Base-by-base conservation (phyloP, 2,888 invertebrate genomes). In the Euphydryas editha region DNA sequence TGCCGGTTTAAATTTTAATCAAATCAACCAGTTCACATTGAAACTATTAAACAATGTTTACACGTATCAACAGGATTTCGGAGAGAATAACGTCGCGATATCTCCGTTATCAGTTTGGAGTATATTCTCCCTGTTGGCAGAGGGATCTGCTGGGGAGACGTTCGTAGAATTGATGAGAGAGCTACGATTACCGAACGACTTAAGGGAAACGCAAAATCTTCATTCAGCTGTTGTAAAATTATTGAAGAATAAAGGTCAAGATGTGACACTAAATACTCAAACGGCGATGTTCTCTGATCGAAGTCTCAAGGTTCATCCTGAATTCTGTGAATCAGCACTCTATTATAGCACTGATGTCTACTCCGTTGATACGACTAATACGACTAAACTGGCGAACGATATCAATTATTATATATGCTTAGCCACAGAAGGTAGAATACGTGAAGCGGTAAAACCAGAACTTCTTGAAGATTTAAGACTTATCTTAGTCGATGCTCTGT, bases 341-440 rank as follows among this genome's bases (percentile, higher is more conserved):
- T 70, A 78, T 18, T 95, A 95, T 73, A 87, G 85, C 15, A 94
- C 94, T 10, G 86, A 93, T 68, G 85, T 95, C 5, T 87, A 88
- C 57, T 88, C 94, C 0, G 90, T 95, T 0, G 92, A 96, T 78
- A 94, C 95, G 66, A 84, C 81, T 7, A 92, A 94, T 17, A 85
- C 90, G 2, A 84, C 86, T 0, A 86, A 87, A 62, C 70, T 92
- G 3, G 94, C 95, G 0, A 76, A 85, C 15, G 81, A 86, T 57
- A 96, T 97, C 54, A 97, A 97, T 78, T 81, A 90, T 5, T 96
- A 95, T 82, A 94, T 97, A 11, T 93, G 94, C 59, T 80, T 91
- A 8, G 93, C 95, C 11, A 97, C 97, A 0, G 93, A 94, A 46
- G 94, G 95, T 2, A 93, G 94, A 70, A 96, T 98, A 44, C 86